Base-by-base conservation (phyloP, 1,140 invertebrate genomes). In the Pteromalus puparum region DNA sequence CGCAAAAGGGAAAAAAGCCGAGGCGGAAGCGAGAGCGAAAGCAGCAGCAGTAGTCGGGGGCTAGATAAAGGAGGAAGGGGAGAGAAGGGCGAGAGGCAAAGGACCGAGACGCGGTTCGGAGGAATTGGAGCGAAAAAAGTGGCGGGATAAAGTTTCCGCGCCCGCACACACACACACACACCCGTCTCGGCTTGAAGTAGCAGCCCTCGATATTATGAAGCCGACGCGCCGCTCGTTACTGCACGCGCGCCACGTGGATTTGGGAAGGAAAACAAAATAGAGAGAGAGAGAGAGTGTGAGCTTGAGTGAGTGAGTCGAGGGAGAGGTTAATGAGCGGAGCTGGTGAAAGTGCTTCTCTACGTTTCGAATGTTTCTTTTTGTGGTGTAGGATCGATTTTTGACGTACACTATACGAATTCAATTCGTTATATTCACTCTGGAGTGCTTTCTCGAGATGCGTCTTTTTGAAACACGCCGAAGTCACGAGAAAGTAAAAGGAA, bases 71-170 rank as follows among this genome's bases (percentile, higher is more conserved):
- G 24, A 26, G 38, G 42, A 12, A 5, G 42, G 42, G 72, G 21
- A 21, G 38, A 82, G 26, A 34, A 5, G 34, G 34, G 48, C 18
- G 80, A 61, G 38, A 81, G 48, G 68, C 6, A 53, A 70, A 81
- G 79, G 65, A 30, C 46, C 70, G 18, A 74, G 46, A 24, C 28
- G 21, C 15, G 82, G 80, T 87, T 85, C 21, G 80, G 68, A 85
- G 86, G 87, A 89, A 89, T 88, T 88, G 87, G 88, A 85, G 87
- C 87, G 87, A 87, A 87, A 88, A 88, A 87, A 86, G 86, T 86
- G 81, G 81, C 85, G 85, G 84, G 82, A 86, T 88, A 82, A 87
- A 89, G 87, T 89, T 87, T 87, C 77, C 84, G 75, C 83, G 75
- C 80, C 81, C 78, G 3, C 4, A 70, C 26, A 10, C 68, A 38